Evolutionary conservation across 1,140 invertebrate species (phyloP).

Genomic region (Drosophila triauraria): DNA sequence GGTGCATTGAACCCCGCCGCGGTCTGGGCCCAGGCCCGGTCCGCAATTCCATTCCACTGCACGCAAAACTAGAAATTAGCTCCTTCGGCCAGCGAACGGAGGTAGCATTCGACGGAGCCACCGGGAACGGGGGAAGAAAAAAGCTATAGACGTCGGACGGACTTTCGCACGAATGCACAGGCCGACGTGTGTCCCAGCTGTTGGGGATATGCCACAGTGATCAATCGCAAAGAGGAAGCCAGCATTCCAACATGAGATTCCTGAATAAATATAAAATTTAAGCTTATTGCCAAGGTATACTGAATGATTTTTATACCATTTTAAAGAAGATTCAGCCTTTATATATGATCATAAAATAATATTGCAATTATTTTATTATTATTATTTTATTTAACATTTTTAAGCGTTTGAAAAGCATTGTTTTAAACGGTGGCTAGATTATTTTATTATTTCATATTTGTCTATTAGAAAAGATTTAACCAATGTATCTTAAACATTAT

Average conservation of each 20-base stretch:
- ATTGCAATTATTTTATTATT: too few species aligned
- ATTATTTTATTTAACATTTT: too few species aligned
- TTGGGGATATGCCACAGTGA: slow-evolving; percentile 26
- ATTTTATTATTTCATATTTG: too few species aligned
- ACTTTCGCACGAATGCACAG: slow-evolving; percentile 78
- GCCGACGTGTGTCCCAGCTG: slow-evolving; percentile 40
- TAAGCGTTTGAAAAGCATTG: too few species aligned
- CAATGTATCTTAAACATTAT: too few species aligned
- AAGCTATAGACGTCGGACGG: slow-evolving; percentile 57
- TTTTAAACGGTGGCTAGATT: too few species aligned
- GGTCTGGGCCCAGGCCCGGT: slow-evolving; percentile 55
- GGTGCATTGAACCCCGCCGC: slow-evolving; percentile 77
- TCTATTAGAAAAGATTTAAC: too few species aligned
- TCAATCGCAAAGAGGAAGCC: neutral
- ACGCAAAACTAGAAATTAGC: slow-evolving; percentile 74
- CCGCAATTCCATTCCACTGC: slow-evolving; percentile 63
- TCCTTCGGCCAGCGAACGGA: slow-evolving; percentile 26
- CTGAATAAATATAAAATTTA: neutral
- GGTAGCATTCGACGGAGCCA: slow-evolving; percentile 24
- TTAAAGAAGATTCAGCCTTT: too few species aligned
- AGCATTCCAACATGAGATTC: neutral
- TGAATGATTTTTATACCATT: neutral
- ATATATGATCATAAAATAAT: too few species aligned
- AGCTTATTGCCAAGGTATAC: neutral
- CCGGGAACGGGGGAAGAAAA: neutral